A percentile compares a stretch with the other conserved stretches of the same genome.
phyloP scores from a whole-genome alignment of 1,140 invertebrate species.

The Sycophila sp. region DNA sequence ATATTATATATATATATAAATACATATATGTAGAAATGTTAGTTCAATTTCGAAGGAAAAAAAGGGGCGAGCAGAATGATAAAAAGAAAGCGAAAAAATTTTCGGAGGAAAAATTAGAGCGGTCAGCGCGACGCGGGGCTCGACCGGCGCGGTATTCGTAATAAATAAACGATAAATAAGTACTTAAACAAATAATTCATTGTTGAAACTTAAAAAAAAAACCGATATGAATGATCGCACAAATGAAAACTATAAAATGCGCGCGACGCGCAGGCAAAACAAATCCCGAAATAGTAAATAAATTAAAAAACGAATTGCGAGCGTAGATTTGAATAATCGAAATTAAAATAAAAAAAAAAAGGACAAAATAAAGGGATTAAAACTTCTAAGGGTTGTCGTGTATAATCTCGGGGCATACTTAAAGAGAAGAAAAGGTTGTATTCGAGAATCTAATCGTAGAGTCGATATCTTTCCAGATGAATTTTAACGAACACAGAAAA shows the following conservation, averaged over 20 bases:
- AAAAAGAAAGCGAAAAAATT: slow-evolving; percentile 3
- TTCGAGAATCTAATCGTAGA: slow-evolving; percentile 43
- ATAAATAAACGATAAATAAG: background rate
- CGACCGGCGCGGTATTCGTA: slow-evolving; percentile 39
- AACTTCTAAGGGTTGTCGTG: background rate
- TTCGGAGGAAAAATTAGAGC: background rate
- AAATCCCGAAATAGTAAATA: background rate
- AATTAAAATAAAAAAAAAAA: slow-evolving; percentile 11
- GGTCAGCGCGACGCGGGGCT: slow-evolving; percentile 30
- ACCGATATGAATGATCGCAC: slow-evolving; percentile 19
- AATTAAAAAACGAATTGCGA: background rate
- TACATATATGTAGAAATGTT: slow-evolving; percentile 46
- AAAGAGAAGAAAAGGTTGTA: slow-evolving; percentile 51
- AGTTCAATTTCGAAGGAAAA: slow-evolving; percentile 47
- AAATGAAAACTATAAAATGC: slow-evolving; percentile 11
- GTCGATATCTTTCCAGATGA: slow-evolving; percentile 2
- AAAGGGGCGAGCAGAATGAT: slow-evolving; percentile 30
- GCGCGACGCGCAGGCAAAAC: background rate
- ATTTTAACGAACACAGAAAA: no score
- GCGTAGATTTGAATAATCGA: background rate
- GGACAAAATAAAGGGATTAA: background rate
- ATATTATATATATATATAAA: slow-evolving; percentile 44
- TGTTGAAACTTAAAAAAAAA: slow-evolving; percentile 43
- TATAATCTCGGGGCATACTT: slow-evolving; percentile 20
- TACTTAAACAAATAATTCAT: slow-evolving; percentile 40